These are phyloP conservation scores for Collichthys lucidus DNA, from an alignment of 2,113 vertebrate genomes.

Conservation along the genomic window DNA sequence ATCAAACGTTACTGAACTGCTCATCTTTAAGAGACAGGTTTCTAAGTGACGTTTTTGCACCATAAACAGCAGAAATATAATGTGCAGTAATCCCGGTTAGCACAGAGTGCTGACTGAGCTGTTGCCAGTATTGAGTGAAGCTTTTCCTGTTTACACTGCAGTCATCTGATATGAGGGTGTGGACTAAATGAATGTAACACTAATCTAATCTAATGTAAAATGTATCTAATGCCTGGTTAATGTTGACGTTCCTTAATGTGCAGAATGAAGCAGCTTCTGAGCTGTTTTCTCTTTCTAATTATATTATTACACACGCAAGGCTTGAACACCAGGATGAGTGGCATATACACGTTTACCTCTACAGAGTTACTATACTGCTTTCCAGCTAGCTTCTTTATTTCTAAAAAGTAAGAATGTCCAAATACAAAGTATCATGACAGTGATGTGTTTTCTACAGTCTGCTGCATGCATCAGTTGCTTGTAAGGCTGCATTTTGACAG, in stretches of 20 bases:
- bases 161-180: no score
- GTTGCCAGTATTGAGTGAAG: background rate
- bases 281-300: no score
- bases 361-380: background rate
- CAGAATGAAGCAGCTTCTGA: no score
- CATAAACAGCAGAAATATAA: background rate
- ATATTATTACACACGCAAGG: background rate
- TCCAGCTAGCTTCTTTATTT: background rate
- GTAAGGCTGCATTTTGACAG: no score
- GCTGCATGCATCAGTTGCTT: no score
- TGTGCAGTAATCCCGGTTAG: background rate
- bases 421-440: no score
- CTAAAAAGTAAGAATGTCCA: no score
- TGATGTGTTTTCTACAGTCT: background rate
- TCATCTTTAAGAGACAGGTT: background rate
- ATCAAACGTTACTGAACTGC: background rate
- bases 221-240: background rate
- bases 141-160: background rate
- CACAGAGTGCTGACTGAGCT: background rate
- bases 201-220: background rate
- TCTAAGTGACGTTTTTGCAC: background rate
- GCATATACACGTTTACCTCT: background rate
- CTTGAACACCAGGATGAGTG: background rate
- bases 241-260: no score
- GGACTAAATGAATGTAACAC: no score